These are phyloP conservation scores for Brachyistius frenatus DNA, from an alignment of 2,113 vertebrate species.

Conservation along the genomic window DNA sequence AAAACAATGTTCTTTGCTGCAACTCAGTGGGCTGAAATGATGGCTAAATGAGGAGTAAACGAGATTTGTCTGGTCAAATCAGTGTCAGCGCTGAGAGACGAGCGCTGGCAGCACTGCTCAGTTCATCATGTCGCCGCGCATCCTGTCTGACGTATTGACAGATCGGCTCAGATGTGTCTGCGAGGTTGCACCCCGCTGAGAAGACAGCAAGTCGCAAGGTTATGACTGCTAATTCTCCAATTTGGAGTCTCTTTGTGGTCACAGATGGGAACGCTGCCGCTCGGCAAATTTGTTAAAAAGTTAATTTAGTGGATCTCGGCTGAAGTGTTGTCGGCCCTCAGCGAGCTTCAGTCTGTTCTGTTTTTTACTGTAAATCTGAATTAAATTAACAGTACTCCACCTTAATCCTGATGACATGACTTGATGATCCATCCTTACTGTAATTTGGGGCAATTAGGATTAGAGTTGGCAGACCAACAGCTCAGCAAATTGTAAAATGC, in stretches of 20 bases:
- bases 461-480: constrained; percentile 12
- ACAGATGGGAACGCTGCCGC: too few relatives aligned
- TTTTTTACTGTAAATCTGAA: neutral
- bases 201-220: constrained; percentile 21
- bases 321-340: neutral
- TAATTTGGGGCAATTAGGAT: constrained; percentile 39
- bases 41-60: constrained; percentile 45
- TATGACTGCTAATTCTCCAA: constrained; percentile 17
- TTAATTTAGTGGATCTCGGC: neutral
- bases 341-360: neutral
- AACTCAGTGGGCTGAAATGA: constrained; percentile 11
- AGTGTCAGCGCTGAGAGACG: constrained; percentile 8
- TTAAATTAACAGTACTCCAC: neutral
- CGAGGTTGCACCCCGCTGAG: constrained; percentile 14
- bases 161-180: constrained; percentile 46
- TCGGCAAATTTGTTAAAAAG: too few relatives aligned
- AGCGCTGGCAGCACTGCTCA: constrained; percentile 48
- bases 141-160: constrained; percentile 58
- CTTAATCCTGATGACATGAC: constrained; percentile 26
- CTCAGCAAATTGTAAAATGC: constrained; percentile 20
- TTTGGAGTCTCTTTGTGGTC: neutral
- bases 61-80: constrained; percentile 58
- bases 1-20: constrained; percentile 31
- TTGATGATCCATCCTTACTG: constrained; percentile 1
- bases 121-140: constrained; percentile 43